phyloP scores from a whole-genome alignment of 2,113 vertebrate species.

The Cnemophilus loriae region DNA sequence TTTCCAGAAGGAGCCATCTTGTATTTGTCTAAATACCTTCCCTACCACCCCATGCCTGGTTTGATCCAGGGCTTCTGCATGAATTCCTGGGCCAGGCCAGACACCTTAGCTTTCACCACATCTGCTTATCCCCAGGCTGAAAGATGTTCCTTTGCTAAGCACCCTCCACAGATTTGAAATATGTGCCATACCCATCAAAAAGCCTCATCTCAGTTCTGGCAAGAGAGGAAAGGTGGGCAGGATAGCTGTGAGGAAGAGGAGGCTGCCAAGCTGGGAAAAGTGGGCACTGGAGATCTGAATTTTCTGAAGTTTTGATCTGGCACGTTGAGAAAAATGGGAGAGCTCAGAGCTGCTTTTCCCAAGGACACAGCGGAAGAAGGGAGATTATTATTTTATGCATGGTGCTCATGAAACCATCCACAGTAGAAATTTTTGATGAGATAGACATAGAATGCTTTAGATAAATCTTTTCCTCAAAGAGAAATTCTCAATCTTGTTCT shows the following conservation, averaged over 20 bases:
- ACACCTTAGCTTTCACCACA: not conserved
- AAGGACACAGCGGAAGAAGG: not conserved
- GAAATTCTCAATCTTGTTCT: not conserved
- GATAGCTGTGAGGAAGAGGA: not conserved
- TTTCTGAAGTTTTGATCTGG: not conserved
- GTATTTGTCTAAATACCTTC: not conserved
- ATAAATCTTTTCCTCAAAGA: not conserved
- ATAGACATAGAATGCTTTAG: not conserved
- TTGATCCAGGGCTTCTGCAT: not conserved
- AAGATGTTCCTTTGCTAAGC: not conserved
- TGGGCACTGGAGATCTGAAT: not conserved
- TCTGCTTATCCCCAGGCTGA: not conserved
- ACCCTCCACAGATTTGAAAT: not conserved
- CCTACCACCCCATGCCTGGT: not conserved
- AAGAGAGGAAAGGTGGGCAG: not conserved
- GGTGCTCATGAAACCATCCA: not conserved
- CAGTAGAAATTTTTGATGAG: not conserved
- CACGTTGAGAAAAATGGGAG: not conserved
- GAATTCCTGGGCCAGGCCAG: not conserved
- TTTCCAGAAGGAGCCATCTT: not conserved
- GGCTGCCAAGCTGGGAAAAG: not conserved
- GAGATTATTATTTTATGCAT: not conserved
- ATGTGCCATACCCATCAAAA: not conserved
- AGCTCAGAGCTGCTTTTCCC: not conserved
- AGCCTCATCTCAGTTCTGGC: not conserved